Conservation (phyloP, 2,888 invertebrate genomes). For the Tipula unca region DNA sequence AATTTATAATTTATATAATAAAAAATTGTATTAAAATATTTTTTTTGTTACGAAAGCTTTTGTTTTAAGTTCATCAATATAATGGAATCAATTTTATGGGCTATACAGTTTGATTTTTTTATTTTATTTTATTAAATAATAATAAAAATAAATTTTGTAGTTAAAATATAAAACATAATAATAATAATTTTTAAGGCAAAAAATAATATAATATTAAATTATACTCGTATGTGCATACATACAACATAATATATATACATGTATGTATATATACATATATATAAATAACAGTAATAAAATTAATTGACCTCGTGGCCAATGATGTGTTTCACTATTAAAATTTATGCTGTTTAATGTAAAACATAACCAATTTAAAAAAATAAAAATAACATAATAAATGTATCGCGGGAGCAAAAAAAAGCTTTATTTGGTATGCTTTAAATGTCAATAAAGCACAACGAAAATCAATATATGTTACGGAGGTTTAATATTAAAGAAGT, state of each 20-base stretch:
- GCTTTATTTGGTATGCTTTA: background rate
- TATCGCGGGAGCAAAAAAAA: background rate
- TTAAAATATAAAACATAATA: background rate
- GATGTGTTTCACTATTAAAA: background rate
- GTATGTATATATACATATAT: background rate
- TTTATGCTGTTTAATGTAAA: background rate
- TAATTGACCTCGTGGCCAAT: constrained; percentile 8
- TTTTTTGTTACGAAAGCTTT: background rate
- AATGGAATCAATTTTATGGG: background rate
- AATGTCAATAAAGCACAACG: background rate
- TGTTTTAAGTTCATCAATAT: background rate
- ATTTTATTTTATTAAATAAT: background rate
- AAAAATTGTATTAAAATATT: background rate
- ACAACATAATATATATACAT: background rate
- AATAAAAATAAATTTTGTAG: background rate
- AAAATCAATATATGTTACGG: background rate
- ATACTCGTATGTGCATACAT: background rate
- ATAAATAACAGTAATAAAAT: background rate
- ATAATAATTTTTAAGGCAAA: background rate
- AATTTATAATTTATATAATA: background rate
- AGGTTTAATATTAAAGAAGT: background rate
- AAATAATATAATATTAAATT: background rate
- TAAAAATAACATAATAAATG: background rate
- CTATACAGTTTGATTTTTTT: background rate
- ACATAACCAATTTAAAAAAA: background rate